Base-by-base conservation (phyloP, 1,140 invertebrate genomes). In the Drosophila baimaii region DNA sequence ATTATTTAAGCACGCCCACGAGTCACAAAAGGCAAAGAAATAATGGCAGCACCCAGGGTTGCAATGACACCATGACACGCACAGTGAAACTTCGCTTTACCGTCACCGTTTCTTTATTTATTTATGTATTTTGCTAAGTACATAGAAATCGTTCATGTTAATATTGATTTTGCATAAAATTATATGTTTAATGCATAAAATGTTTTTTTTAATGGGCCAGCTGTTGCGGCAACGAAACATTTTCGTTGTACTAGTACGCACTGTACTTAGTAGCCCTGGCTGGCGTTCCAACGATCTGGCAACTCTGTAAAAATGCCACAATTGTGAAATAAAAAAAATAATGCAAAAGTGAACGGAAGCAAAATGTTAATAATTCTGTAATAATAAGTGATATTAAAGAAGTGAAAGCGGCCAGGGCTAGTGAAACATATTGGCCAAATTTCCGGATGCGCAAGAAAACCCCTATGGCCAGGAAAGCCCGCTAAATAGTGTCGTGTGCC, bases 291-390 rank as follows among this genome's bases (percentile, higher is more conserved):
- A 8, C 15, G 2, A 9, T 76, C 49, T 49, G 77, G 80, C 61
- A 83, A 76, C 76, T 23, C 71, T 27, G 13, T 5, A 0, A 27
- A 51, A 64, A 49, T 68, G 21, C 83, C 72, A 74, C 56, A 79
- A 51, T 79, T 72, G 59, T 77, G 73, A 69, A 72, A 83, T n/a
- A 81, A 83, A 74, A 79, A 80, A 62, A 52, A 79, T 29, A 62
- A 54, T 49, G 46, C 29, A 29, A 35, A 52, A 59, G 55, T 49
- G 49, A 65, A 47, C 47, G 39, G 43, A 17, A 12, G 12, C 12
- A 43, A 79, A 55, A 69, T 54, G 29, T 61, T 72, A 15, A 44
- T 57, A 44, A 55, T 65, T 41, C 29, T 65, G 44, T 68, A 37
- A 21, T 10, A 51, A 43, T 33, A 41, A n/a, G 39, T 37, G n/a